Evolutionary conservation across 2,113 vertebrate species (phyloP).

Genomic region (Pipa parva): DNA sequence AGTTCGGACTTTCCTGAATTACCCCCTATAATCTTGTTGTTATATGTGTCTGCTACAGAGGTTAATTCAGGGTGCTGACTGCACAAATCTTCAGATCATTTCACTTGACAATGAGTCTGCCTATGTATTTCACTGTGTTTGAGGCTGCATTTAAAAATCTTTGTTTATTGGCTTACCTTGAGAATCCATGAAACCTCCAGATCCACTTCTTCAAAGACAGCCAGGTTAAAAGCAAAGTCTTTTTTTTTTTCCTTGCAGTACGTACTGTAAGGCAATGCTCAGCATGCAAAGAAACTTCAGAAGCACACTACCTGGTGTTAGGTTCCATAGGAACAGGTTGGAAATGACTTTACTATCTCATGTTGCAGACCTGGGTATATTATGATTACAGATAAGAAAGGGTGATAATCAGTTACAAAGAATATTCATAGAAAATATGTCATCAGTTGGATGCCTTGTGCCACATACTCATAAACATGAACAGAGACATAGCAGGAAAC

Average conservation of each 20-base stretch:
- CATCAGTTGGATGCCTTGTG: not conserved
- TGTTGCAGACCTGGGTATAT: conserved; percentile 48
- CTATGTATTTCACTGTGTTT: no score
- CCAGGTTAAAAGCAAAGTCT: conserved; percentile 60
- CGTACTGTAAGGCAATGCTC: conserved; percentile 48
- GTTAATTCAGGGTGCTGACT: no score
- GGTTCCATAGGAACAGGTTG: conserved; percentile 49
- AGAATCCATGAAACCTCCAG: conserved; percentile 66
- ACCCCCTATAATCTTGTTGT: no score
- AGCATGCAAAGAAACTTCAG: conserved; percentile 58
- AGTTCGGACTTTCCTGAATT: no score
- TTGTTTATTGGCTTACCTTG: conserved; percentile 63
- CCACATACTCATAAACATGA: not conserved
- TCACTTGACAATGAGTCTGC: conserved; percentile 47
- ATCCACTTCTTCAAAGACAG: conserved; percentile 64
- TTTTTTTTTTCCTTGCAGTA: conserved; percentile 56
- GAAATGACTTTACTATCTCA: conserved; percentile 36
- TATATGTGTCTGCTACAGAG: no score
- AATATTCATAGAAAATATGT: conserved; percentile 19
- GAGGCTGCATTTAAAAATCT: conserved; percentile 10
- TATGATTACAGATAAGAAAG: conserved; percentile 51
- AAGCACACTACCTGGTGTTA: conserved; percentile 47
- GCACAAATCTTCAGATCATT: not conserved
- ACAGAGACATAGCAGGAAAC: not conserved
- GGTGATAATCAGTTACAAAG: conserved; percentile 43